A percentile compares a stretch with the other conserved stretches of the same genome.
Conservation (phyloP, 1,140 invertebrate genomes). For the Ylistrum balloti region DNA sequence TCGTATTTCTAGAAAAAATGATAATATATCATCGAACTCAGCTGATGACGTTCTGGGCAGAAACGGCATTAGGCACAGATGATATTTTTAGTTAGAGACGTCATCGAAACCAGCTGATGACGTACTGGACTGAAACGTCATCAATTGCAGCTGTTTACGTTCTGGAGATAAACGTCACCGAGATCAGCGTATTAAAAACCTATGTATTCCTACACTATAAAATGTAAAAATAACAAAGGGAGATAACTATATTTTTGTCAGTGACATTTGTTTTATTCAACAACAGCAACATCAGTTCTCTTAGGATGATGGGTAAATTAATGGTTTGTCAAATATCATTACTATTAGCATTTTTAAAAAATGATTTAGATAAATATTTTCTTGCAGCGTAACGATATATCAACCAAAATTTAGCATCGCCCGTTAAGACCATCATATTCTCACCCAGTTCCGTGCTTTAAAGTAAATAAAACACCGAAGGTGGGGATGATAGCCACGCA, state of each 20-base stretch:
- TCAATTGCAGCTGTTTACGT: background rate
- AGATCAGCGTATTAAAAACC: background rate
- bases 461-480: no score
- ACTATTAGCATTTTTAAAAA: no score
- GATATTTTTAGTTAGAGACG: background rate
- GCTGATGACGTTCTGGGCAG: no score
- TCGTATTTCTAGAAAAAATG: no score
- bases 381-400: background rate
- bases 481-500: no score
- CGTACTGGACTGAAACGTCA: background rate
- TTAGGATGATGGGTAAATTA: background rate
- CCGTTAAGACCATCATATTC: background rate
- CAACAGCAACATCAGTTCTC: background rate
- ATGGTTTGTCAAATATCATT: background rate
- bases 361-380: no score
- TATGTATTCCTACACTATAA: background rate
- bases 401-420: background rate
- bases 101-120: background rate
- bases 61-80: no score
- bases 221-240: conserved; percentile 6
- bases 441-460: background rate
- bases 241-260: background rate
- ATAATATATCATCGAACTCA: no score
- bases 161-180: background rate
- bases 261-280: conserved; percentile 29